Percentiles rank a stretch among this genome's conserved stretches.
Evolutionary conservation across 2,797 vertebrate genomes (phyloP).

Genomic region (Myotis daubentonii): DNA sequence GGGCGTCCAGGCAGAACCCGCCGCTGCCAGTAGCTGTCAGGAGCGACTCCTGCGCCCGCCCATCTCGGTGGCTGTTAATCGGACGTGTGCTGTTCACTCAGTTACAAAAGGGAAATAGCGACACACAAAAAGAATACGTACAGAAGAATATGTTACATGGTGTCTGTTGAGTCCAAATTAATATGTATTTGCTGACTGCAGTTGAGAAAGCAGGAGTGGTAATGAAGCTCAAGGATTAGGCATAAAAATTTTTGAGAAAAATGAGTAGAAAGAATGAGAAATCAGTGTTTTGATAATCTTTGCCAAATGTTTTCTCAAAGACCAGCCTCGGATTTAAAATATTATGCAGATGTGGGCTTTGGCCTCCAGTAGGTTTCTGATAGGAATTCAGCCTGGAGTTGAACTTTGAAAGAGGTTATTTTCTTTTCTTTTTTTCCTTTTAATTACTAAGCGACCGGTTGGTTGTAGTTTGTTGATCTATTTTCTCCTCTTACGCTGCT

Average conservation of each 20-base stretch:
- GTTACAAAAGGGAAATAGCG: background rate
- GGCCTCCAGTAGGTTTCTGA: conserved; percentile 63
- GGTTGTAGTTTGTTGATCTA: conserved; percentile 49
- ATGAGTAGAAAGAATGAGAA: conserved; percentile 30
- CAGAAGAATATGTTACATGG: background rate
- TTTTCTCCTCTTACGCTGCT: conserved; percentile 52
- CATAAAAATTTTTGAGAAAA: conserved; percentile 40
- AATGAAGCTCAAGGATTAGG: background rate
- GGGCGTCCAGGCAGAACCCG: background rate
- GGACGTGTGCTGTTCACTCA: background rate
- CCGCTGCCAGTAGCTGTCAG: background rate
- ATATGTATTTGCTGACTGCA: background rate
- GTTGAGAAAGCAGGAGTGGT: background rate
- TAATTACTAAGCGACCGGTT: conserved; percentile 73
- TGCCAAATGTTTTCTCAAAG: conserved; percentile 59
- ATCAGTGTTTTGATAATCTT: background rate
- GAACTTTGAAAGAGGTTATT: conserved; percentile 77
- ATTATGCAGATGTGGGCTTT: conserved; percentile 72
- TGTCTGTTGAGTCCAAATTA: background rate
- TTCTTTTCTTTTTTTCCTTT: conserved; percentile 71
- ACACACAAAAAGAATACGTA: background rate
- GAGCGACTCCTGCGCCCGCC: background rate
- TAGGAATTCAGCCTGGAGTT: conserved; percentile 82
- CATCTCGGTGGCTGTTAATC: background rate
- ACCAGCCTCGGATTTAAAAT: conserved; percentile 61